Evolutionary conservation across 2,888 invertebrate species (phyloP).

Genomic region (Eupithecia exiguata): DNA sequence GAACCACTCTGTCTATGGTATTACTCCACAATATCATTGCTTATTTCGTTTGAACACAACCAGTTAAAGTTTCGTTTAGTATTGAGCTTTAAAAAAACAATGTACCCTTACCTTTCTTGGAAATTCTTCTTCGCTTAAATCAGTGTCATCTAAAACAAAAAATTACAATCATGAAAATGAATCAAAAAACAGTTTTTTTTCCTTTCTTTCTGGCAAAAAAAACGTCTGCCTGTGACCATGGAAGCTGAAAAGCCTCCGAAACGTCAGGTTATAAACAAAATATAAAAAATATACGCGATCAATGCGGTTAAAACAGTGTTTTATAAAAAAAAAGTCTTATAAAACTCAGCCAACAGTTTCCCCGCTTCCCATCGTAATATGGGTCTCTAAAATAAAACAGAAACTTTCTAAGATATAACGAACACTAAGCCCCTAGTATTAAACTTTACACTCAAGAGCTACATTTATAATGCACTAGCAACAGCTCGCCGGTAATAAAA

Average conservation of each 20-base stretch:
- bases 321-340: too few relatives aligned
- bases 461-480: conserved; percentile 12
- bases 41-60: neutral
- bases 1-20: too few relatives aligned
- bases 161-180: conserved; percentile 19
- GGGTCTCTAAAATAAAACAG: neutral
- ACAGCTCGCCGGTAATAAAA: conserved; percentile 17
- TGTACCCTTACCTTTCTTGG: conserved; percentile 49
- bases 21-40: neutral
- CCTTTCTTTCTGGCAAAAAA: too few relatives aligned
- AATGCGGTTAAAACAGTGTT: too few relatives aligned
- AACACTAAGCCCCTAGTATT: conserved; percentile 1
- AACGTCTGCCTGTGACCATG: too few relatives aligned
- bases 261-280: too few relatives aligned
- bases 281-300: too few relatives aligned
- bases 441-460: conserved; percentile 9
- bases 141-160: conserved; percentile 55
- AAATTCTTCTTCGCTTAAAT: conserved; percentile 38
- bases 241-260: too few relatives aligned
- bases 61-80: neutral
- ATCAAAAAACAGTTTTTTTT: too few relatives aligned
- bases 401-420: neutral
- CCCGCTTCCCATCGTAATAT: neutral
- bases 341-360: neutral
- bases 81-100: neutral